Evolutionary conservation across 2,797 vertebrate genomes (phyloP).

Genomic region (Sciaenops ocellatus): DNA sequence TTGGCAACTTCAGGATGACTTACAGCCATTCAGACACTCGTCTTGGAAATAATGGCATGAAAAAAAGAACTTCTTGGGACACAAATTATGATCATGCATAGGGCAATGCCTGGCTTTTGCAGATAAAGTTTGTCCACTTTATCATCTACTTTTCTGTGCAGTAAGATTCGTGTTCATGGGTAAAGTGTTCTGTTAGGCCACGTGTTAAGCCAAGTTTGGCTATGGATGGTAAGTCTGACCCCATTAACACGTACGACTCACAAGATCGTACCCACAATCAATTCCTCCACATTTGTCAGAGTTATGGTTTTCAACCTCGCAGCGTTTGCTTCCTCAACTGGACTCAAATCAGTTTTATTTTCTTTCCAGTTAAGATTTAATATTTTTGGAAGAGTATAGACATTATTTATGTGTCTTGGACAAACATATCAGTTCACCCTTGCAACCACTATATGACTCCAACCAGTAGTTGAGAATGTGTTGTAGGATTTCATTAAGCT

Average conservation of each 20-base stretch:
- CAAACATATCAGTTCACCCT: conserved; percentile 1
- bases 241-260: not conserved
- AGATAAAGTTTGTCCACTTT: not conserved
- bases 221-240: not conserved
- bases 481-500: conserved; percentile 18
- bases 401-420: not conserved
- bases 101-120: not conserved
- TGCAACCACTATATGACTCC: not conserved
- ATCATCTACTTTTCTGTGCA: not conserved
- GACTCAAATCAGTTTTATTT: not conserved
- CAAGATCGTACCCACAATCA: not conserved
- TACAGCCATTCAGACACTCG: conserved; percentile 16
- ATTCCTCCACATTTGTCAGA: conserved; percentile 1
- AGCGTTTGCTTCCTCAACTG: not conserved
- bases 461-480: conserved; percentile 5
- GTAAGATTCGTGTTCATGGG: not conserved
- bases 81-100: not conserved
- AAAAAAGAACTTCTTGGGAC: not conserved
- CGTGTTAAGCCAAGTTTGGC: not conserved
- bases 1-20: conserved; percentile 24
- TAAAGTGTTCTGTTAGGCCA: not conserved
- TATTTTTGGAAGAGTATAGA: not conserved
- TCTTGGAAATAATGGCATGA: not conserved
- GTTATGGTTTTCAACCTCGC: not conserved
- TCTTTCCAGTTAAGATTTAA: not conserved